Evolutionary conservation across 1,140 invertebrate genomes (phyloP).

Genomic region (Trichomalopsis sarcophagae): DNA sequence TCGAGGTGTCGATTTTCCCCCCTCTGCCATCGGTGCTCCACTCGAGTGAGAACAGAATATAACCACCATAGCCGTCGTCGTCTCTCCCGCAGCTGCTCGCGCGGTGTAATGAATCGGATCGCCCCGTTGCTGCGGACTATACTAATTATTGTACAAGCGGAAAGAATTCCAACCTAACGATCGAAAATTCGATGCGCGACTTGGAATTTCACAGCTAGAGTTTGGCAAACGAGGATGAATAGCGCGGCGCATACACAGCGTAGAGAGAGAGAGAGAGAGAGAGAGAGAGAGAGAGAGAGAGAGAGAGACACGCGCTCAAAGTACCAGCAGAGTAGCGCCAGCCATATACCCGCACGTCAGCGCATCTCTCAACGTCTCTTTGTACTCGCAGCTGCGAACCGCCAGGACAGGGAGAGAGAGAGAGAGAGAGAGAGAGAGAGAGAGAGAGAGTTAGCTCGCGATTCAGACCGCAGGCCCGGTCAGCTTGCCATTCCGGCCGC

Average conservation of each 20-base stretch:
- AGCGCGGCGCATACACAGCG: neutral
- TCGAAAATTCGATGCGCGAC: too few species aligned
- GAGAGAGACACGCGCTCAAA: neutral
- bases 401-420: neutral
- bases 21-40: neutral
- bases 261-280: too few species aligned
- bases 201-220: neutral
- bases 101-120: neutral
- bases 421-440: conserved; percentile 7
- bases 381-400: conserved; percentile 21
- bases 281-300: too few species aligned
- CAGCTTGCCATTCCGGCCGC: conserved; percentile 11
- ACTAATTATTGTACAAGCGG: too few species aligned
- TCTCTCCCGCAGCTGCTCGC: neutral
- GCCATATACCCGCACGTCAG: neutral
- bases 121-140: too few species aligned
- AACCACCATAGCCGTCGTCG: neutral
- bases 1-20: conserved; percentile 16
- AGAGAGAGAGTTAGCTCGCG: neutral
- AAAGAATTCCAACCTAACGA: too few species aligned
- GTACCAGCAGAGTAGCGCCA: neutral
- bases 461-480: conserved; percentile 16
- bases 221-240: conserved; percentile 20
- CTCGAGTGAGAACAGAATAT: neutral
- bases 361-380: neutral